Evolutionary conservation across 2,888 invertebrate genomes (phyloP).

Genomic region (Cepaea hortensis): DNA sequence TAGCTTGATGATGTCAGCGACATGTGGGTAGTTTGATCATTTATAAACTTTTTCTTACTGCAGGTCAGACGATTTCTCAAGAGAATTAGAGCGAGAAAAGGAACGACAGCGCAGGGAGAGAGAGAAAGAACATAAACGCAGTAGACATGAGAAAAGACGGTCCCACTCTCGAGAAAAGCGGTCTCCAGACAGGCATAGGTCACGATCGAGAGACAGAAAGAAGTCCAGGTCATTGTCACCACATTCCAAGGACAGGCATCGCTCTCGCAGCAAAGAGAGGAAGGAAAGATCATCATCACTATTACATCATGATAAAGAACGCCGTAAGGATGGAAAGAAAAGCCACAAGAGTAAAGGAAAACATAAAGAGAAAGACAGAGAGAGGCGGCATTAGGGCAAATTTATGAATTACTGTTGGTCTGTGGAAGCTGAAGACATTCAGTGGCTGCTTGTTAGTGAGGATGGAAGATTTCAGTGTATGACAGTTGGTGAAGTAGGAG

Average conservation of each 20-base stretch:
- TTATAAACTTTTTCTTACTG: background rate
- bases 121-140: conserved; percentile 50
- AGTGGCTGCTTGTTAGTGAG: no score
- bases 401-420: background rate
- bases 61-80: conserved; percentile 60
- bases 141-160: conserved; percentile 34
- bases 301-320: conserved; percentile 29
- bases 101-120: conserved; percentile 64
- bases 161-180: conserved; percentile 47
- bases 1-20: no score
- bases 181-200: conserved; percentile 22
- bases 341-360: conserved; percentile 38
- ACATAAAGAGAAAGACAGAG: conserved; percentile 37
- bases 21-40: no score
- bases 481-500: no score
- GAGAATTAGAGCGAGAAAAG: conserved; percentile 64
- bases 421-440: no score
- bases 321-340: conserved; percentile 44
- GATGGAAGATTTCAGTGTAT: no score
- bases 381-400: conserved; percentile 30
- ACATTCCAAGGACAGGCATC: conserved; percentile 42
- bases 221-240: conserved; percentile 48
- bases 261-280: conserved; percentile 48
- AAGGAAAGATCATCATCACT: conserved; percentile 29
- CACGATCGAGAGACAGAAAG: conserved; percentile 28